Base-by-base conservation (phyloP, 2,113 vertebrate species). In the Cephalopterus ornatus region DNA sequence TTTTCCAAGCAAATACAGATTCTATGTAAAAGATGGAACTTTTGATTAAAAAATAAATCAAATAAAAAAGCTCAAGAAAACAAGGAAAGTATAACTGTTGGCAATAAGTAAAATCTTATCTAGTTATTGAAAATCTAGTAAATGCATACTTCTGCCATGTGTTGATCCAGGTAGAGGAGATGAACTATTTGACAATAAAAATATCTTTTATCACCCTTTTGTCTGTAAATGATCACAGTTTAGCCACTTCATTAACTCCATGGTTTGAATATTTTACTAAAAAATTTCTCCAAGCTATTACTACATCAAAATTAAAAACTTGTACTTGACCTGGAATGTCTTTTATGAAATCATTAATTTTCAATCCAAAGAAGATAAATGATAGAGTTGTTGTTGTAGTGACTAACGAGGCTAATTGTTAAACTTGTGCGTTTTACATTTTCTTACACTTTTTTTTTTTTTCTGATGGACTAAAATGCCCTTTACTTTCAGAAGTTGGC, bases 321-420 rank as follows among this genome's bases (percentile, higher is more conserved):
- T 50, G 41, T 30, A 33, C 50, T 94, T 96, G 71, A 88, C 58
- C 71, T 67, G 77, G 28, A 83, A 65, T n/a, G 26, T 42, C 74
- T 85, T 93, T 89, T 83, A 80, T 50, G 66, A 94, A 83, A 58
- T 74, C 22, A 93, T 96, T 93, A 88, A 80, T 92, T 83, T 94
- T 88, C 30, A 76, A 18, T 74, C 70, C 21, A 50, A 93, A 94
- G 49, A 53, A 72, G 81, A 93, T 20, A 93, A 93, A 88, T 79
- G 18, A 66, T 63, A 19, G 49, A 58, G 53, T 33, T 80, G 67
- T 89, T 95, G 58, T 89, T 88, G 32, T 61, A 58, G 59, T 52
- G 73, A 74, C 30, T 93, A 92, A 87, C 87, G 47, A 56, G 61
- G 35, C 13, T 95, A 83, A 89, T 91, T 78, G 39, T 78, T 71